Percentiles rank a stretch among this genome's conserved stretches.
phyloP scores from a whole-genome alignment of 2,888 invertebrate species.

The Encarsia formosa region DNA sequence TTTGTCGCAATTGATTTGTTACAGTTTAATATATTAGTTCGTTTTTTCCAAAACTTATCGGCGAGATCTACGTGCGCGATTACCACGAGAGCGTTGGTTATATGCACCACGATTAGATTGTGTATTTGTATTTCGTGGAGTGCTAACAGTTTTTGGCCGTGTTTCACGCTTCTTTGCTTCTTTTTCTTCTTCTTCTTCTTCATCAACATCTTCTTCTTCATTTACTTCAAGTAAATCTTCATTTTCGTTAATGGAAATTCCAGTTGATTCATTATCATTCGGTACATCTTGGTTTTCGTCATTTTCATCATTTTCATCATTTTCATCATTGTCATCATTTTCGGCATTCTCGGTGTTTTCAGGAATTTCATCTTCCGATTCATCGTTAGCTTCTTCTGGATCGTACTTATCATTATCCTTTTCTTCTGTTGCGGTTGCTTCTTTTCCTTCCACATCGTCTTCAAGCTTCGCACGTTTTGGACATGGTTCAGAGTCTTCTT shows the following conservation, averaged over 20 bases:
- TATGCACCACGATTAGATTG: slow-evolving; percentile 30
- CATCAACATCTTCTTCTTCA: slow-evolving; percentile 18
- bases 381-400: slow-evolving; percentile 42
- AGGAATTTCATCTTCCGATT: slow-evolving; percentile 39
- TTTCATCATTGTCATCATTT: slow-evolving; percentile 17
- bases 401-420: slow-evolving; percentile 43
- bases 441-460: slow-evolving; percentile 17
- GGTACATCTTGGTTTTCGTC: slow-evolving; percentile 20
- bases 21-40: slow-evolving; percentile 5
- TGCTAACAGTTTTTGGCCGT: background rate
- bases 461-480: slow-evolving; percentile 21
- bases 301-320: slow-evolving; percentile 15
- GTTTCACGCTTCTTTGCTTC: slow-evolving; percentile 13
- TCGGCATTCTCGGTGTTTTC: slow-evolving; percentile 16
- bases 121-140: slow-evolving; percentile 4
- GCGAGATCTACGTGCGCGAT: slow-evolving; percentile 45
- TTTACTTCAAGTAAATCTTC: slow-evolving; percentile 21
- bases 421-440: slow-evolving; percentile 30
- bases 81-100: slow-evolving; percentile 41
- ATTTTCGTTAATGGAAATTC: no score
- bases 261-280: slow-evolving; percentile 17
- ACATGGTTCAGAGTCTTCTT: slow-evolving; percentile 29
- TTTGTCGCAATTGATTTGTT: slow-evolving; percentile 6
- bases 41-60: slow-evolving; percentile 41
- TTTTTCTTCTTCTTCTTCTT: slow-evolving; percentile 11